Base-by-base conservation (phyloP, 92 coral and sea anemone genomes). In the Actinernus sp. region DNA sequence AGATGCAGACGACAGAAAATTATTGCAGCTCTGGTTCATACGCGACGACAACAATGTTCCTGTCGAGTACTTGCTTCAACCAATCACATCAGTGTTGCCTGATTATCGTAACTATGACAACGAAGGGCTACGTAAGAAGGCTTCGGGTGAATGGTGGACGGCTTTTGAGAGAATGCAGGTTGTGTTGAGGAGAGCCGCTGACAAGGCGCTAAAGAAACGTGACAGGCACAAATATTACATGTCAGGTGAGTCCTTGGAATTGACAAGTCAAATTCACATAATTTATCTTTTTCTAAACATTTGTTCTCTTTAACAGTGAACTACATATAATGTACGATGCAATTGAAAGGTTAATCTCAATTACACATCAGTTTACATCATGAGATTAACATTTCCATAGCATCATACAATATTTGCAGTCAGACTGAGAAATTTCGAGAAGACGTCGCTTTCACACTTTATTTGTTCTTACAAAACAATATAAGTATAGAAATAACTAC, bases 161-260 rank as follows among this genome's bases (percentile, higher is more conserved):
- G 78, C 85, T 29, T 78, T 90, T 81, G 71, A 88, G 78, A 83
- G 84, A 55, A 76, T 86, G 90, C 97, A 86, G 31, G 60, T 87
- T 66, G 81, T 76, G 34, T 76, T 90, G 40, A 56, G 97, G 33
- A 44, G 58, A 22, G 88, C 97, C 58, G 93, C 92, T 25, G 71
- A 66, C 16, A 71, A 67, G 29, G 73, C 51, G 5, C 47, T 90
- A 29, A 68, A 67, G 10, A 79, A 90, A 71, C 60, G 61, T 12
- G 77, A 76, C 19, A 73, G 79, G 1, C 83, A 71, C 40, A 86
- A 86, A 71, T 90, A 86, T 63, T 73, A 81, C 40, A 90, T 90
- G 97, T 90, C 97, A 31, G 97, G 97, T 90, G 66, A 4, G 63
- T 24, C n/a, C n/a, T n/a, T n/a, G n/a, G n/a, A n/a, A n/a, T n/a